phyloP scores from a whole-genome alignment of 2,888 invertebrate genomes.

The Drosophila greeni region DNA sequence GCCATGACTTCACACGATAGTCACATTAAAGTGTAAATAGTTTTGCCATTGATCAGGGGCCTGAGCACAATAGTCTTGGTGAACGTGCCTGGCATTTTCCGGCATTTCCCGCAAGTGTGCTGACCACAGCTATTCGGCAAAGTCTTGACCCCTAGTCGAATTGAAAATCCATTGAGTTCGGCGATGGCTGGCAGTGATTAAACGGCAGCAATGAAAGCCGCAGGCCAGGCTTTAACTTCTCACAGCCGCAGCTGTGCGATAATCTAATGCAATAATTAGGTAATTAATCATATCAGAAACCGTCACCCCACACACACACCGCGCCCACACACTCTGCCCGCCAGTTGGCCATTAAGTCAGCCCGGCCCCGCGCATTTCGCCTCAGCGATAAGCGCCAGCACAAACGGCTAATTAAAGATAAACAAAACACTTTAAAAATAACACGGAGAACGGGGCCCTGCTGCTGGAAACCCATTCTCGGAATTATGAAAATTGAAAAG shows the following conservation, averaged over 20 bases:
- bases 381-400: constrained; percentile 6
- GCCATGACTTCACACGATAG: constrained; percentile 5
- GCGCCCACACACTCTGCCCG: not conserved
- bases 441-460: constrained; percentile 11
- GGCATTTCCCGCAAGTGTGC: not conserved
- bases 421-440: constrained; percentile 60
- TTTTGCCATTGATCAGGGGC: constrained; percentile 23
- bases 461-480: not conserved
- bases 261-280: constrained; percentile 61
- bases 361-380: constrained; percentile 1
- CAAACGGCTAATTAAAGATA: constrained; percentile 63
- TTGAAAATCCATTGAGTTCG: constrained; percentile 29
- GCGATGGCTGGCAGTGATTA: constrained; percentile 43
- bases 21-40: constrained; percentile 24
- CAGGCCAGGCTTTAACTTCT: constrained; percentile 42
- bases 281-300: constrained; percentile 62
- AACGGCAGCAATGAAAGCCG: constrained; percentile 50
- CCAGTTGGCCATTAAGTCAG: constrained; percentile 56
- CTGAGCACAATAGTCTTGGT: constrained; percentile 14
- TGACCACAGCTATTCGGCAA: constrained; percentile 11
- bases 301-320: constrained; percentile 3
- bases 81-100: constrained; percentile 26
- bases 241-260: constrained; percentile 48
- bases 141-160: constrained; percentile 12
- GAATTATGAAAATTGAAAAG: constrained; percentile 53